These are phyloP conservation scores for Incurvaria masculella DNA, from an alignment of 2,888 invertebrate species.

Conservation along the genomic window DNA sequence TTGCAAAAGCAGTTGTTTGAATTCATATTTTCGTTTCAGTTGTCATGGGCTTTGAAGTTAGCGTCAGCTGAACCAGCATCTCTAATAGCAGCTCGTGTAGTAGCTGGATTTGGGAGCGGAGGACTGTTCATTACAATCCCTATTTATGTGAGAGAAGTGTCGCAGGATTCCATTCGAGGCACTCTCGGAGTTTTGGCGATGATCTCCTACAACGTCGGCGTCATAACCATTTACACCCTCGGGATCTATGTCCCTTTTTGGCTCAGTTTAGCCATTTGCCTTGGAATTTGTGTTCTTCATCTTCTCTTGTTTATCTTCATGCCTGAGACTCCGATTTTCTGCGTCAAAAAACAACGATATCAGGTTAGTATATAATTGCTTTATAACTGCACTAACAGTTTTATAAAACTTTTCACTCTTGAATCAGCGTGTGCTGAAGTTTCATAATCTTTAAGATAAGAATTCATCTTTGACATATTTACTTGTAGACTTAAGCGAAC, in stretches of 20 bases:
- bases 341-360: constrained; percentile 7
- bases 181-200: constrained; percentile 33
- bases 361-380: constrained; percentile 7
- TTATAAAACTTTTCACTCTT: too few relatives aligned
- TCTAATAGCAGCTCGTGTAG: constrained; percentile 26
- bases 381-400: too few relatives aligned
- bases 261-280: constrained; percentile 28
- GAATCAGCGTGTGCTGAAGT: too few relatives aligned
- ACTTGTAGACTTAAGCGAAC: too few relatives aligned
- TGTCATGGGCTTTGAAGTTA: constrained; percentile 35
- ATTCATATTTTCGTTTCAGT: constrained; percentile 25
- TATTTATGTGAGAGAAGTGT: constrained; percentile 34
- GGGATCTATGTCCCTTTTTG: constrained; percentile 28
- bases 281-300: constrained; percentile 25
- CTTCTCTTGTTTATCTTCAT: constrained; percentile 29
- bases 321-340: constrained; percentile 37
- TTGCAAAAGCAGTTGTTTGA: too few relatives aligned
- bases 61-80: constrained; percentile 22
- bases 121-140: constrained; percentile 37
- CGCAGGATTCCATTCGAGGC: constrained; percentile 31
- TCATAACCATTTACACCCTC: constrained; percentile 34
- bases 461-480: too few relatives aligned
- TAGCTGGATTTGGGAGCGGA: constrained; percentile 31
- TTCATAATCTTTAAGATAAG: too few relatives aligned
- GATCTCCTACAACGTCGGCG: constrained; percentile 37